Evolutionary conservation across 2,888 invertebrate species (phyloP).

Genomic region (Erebia palarica): DNA sequence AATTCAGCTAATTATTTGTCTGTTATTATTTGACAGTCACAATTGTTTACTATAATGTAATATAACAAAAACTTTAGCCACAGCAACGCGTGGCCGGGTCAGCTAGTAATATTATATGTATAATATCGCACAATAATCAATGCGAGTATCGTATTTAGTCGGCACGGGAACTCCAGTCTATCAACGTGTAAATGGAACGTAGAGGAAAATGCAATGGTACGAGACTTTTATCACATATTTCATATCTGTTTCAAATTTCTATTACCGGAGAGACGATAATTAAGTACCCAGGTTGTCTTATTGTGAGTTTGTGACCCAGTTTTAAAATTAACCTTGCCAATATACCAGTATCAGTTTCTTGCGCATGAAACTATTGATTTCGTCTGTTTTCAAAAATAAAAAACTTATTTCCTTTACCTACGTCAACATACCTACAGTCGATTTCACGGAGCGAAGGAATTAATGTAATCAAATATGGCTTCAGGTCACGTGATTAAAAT

Average conservation of each 20-base stretch:
- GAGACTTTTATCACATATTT: background rate
- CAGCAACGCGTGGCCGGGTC: no score
- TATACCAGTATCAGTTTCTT: conserved; percentile 26
- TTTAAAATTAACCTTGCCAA: conserved; percentile 41
- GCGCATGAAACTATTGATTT: background rate
- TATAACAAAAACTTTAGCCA: no score
- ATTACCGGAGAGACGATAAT: conserved; percentile 43
- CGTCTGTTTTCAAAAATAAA: background rate
- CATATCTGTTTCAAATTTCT: conserved; percentile 23
- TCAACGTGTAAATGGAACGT: background rate
- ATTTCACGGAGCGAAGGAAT: no score
- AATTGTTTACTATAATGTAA: no score
- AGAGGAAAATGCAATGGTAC: background rate
- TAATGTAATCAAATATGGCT: no score
- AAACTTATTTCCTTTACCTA: background rate
- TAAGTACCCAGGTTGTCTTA: conserved; percentile 40
- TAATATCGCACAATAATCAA: no score
- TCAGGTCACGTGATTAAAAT: no score
- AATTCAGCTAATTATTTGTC: no score
- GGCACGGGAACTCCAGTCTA: background rate
- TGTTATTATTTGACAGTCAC: no score
- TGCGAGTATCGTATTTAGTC: conserved; percentile 1
- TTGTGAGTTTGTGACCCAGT: conserved; percentile 47
- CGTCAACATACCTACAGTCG: no score
- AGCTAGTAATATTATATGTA: no score